A percentile compares a stretch with the other conserved stretches of the same genome.
Evolutionary conservation across 2,888 invertebrate species (phyloP).

Genomic region (Agriopis aurantiaria): DNA sequence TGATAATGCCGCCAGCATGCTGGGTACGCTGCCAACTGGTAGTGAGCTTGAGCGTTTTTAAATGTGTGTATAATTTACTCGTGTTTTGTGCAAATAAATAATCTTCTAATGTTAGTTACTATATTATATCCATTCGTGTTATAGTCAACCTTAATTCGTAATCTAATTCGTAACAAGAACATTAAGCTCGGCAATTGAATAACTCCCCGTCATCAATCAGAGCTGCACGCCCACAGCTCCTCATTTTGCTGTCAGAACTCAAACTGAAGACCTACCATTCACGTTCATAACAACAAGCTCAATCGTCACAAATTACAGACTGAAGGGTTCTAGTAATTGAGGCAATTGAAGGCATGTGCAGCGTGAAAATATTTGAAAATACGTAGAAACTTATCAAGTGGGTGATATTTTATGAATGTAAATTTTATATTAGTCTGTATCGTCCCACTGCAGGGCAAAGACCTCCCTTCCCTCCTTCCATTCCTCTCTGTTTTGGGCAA

Average conservation of each 20-base stretch:
- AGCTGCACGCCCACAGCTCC: constrained; percentile 34
- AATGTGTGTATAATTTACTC: too few species aligned
- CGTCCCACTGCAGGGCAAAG: too few species aligned
- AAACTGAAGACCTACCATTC: constrained; percentile 41
- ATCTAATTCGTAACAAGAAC: constrained; percentile 7
- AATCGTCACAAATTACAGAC: constrained; percentile 35
- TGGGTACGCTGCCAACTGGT: too few species aligned
- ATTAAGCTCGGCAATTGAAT: constrained; percentile 54
- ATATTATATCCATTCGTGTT: background rate
- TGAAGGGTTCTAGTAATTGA: constrained; percentile 14
- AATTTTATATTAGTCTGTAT: too few species aligned
- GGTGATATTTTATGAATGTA: background rate
- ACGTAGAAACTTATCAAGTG: background rate
- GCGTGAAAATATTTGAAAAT: constrained; percentile 9
- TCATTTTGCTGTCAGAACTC: constrained; percentile 48
- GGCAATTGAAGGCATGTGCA: background rate
- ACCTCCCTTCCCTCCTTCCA: too few species aligned
- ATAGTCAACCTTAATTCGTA: constrained; percentile 24
- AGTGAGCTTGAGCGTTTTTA: too few species aligned
- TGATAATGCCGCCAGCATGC: too few species aligned
- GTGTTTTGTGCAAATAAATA: too few species aligned
- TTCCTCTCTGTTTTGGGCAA: too few species aligned
- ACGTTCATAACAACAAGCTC: constrained; percentile 34
- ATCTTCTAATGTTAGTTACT: too few species aligned
- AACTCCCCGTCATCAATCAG: constrained; percentile 56